Conservation (phyloP, 2,888 invertebrate genomes). For the Epinotia bilunana region DNA sequence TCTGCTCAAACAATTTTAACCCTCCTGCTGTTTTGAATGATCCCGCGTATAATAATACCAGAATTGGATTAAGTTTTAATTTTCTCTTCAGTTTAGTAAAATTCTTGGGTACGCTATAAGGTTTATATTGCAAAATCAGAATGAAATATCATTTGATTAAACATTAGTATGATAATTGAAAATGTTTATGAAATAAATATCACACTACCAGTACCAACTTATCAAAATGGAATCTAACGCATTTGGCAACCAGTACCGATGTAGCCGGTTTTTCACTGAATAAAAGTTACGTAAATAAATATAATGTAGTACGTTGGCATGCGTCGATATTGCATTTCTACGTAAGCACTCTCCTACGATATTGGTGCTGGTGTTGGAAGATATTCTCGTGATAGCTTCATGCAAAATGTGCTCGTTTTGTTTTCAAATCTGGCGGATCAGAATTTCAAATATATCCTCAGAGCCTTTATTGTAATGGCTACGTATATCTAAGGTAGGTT, state of each 20-base stretch:
- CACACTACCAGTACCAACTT: not conserved
- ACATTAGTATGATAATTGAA: not conserved
- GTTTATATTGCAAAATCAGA: not conserved
- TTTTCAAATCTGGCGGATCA: constrained; percentile 42
- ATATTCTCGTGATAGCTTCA: constrained; percentile 44
- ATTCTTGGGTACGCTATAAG: not conserved
- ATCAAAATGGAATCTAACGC: constrained; percentile 25
- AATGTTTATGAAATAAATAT: not conserved
- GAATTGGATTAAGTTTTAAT: constrained; percentile 20
- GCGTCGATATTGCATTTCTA: constrained; percentile 44
- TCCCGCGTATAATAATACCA: constrained; percentile 11
- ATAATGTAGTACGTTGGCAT: constrained; percentile 19
- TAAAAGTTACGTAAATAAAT: constrained; percentile 27
- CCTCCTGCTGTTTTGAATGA: constrained; percentile 36
- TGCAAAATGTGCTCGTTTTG: constrained; percentile 45
- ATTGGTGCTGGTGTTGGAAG: constrained; percentile 39
- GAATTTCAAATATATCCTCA: constrained; percentile 42
- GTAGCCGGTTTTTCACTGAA: constrained; percentile 16
- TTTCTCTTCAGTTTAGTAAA: constrained; percentile 12
- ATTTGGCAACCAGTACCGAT: constrained; percentile 23
- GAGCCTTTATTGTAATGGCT: constrained; percentile 32
- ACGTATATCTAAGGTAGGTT: not conserved
- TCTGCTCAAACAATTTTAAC: constrained; percentile 30
- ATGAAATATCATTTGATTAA: not conserved
- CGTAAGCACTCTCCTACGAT: constrained; percentile 42